A percentile compares a stretch with the other conserved stretches of the same genome.
Conservation (phyloP, 2,888 invertebrate genomes). For the Biston betularia region DNA sequence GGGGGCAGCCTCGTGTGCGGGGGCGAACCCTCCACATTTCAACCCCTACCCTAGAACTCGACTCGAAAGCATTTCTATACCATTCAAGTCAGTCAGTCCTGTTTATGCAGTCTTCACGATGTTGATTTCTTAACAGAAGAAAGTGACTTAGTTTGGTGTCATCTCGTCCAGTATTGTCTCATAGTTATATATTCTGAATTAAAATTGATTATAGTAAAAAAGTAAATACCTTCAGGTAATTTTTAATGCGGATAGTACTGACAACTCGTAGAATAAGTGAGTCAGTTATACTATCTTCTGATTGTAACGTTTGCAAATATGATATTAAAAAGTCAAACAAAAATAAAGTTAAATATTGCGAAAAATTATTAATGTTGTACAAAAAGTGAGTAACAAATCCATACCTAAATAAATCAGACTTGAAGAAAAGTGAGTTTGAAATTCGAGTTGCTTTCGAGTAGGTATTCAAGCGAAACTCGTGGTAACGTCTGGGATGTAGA, state of each 20-base stretch:
- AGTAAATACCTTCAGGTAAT: too few relatives aligned
- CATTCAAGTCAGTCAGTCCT: not conserved
- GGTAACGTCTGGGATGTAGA: conserved; percentile 65
- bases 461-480: conserved; percentile 48
- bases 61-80: conserved; percentile 49
- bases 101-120: not conserved
- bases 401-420: not conserved
- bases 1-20: conserved; percentile 58
- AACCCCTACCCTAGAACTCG: conserved; percentile 59
- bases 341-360: not conserved
- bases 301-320: not conserved
- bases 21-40: conserved; percentile 59
- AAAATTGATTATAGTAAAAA: too few relatives aligned
- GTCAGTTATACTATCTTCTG: too few relatives aligned
- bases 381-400: not conserved
- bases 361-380: not conserved
- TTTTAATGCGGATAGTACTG: not conserved
- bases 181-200: too few relatives aligned
- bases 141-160: not conserved
- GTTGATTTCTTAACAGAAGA: not conserved
- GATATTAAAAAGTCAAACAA: too few relatives aligned
- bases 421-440: conserved; percentile 20
- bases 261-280: too few relatives aligned
- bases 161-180: too few relatives aligned
- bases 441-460: conserved; percentile 49